Base-by-base conservation (phyloP, 2,797 vertebrate species). In the Poeciliopsis paucimaculata region DNA sequence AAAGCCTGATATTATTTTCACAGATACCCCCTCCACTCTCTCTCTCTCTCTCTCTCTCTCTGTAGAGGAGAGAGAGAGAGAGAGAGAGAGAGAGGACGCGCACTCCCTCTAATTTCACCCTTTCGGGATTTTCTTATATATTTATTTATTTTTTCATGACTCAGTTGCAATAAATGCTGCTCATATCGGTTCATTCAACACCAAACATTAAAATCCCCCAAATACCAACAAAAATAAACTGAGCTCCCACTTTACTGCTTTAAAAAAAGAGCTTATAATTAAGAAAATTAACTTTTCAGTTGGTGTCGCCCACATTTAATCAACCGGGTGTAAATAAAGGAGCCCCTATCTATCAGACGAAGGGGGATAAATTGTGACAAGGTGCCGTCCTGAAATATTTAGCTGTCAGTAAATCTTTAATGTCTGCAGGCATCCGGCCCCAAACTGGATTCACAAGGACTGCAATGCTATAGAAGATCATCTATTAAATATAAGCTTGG, bases 1-100 rank as follows among this genome's bases (percentile, higher is more conserved):
- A 98, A 98, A 95, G 95, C 95, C 96, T 96, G 96, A 98, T 97
- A 98, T 98, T 97, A 97, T 98, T 98, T 97, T 98, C 97, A 97
- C 96, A 96, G 95, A 96, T 93, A 87, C 90, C 93, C 7, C 43
- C 31, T 49, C 8, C 13, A 0, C 57, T 5, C n/a, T 5, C 57
- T 31, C 1, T 0, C 60, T 66, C 36, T 18, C 62, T 71, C 96
- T 94, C 95, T 62, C 96, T 94, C 95, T 93, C 95, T 93, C 95
- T 94, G 4, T 2, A 36, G 45, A 46, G 45, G 46, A 46, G 46
- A 18, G 15, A 18, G 46, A 18, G 47, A 18, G 47, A 18, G 16
- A 18, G 47, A 7, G 47, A 49, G 16, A 18, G 47, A 18, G 47
- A 20, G 88, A 87, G 93, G 93, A 66, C 55, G 71, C 95, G 94